Conservation (phyloP, 1,140 invertebrate genomes). For the Planococcus citri region DNA sequence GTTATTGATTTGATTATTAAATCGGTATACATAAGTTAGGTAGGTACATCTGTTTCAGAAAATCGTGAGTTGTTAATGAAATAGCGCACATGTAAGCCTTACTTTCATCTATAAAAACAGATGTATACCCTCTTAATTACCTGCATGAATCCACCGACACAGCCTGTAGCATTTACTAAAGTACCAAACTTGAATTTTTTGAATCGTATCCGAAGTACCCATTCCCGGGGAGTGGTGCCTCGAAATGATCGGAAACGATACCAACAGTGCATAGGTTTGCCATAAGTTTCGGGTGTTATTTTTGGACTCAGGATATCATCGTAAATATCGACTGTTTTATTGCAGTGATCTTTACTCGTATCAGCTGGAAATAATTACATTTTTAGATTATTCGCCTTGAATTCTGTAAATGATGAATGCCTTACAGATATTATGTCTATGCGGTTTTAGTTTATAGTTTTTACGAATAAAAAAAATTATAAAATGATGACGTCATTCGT, state of each 20-base stretch:
- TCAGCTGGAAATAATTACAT: background rate
- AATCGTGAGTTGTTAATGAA: background rate
- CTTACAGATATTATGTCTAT: too few species aligned
- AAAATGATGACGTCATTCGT: too few species aligned
- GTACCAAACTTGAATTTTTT: constrained; percentile 85
- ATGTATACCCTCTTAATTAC: constrained; percentile 37
- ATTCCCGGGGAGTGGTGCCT: constrained; percentile 66
- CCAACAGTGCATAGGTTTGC: constrained; percentile 71
- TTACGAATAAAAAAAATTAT: too few species aligned
- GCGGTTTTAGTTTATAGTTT: too few species aligned
- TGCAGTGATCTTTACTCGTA: constrained; percentile 56
- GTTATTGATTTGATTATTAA: too few species aligned
- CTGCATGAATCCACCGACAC: constrained; percentile 74
- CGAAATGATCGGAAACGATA: constrained; percentile 75
- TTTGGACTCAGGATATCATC: constrained; percentile 77
- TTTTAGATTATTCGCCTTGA: too few species aligned
- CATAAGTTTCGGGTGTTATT: constrained; percentile 64
- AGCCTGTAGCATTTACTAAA: constrained; percentile 69
- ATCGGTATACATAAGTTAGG: too few species aligned
- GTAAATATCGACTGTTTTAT: constrained; percentile 84
- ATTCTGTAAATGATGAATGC: too few species aligned
- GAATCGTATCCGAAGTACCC: constrained; percentile 76
- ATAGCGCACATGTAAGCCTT: background rate
- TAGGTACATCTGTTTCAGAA: background rate
- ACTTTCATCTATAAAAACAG: background rate